Evolutionary conservation across 1,140 invertebrate genomes (phyloP), one percentile per base, ranked within the genome.

Genomic region (Calephelis nemesis): DNA sequence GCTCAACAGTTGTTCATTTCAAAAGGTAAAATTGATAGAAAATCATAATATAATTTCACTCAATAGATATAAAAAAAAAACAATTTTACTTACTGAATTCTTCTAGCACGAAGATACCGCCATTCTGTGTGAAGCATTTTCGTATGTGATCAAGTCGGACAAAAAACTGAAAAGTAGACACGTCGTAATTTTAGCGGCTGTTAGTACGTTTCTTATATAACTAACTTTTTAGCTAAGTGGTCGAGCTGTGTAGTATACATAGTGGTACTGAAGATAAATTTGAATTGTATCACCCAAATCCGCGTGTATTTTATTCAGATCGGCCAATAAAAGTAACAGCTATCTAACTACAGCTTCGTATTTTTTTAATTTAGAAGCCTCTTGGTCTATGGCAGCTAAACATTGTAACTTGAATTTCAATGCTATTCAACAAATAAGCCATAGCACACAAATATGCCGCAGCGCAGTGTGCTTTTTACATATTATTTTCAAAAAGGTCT

Each of bases 91-190:
- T 95, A 99, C 98, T 98, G 93, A 96, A 99, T 95, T 99, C 98
- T 95, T 99, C 99, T 90, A 99, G 95, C 87, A 99, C 96, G 95
- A 99, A 99, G 90, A 99, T 97, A 88, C 97, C 98, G 90, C 98
- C 98, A 93, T 98, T 99, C 92, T 98, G 97, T 69, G 98, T 99
- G 94, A 99, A 99, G 94, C 98, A 99, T 93, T 99, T 99, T 92
- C 98, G 95, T 93, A 99, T 99, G 93, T 99, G 98, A 93, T 98
- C 97, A 93, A 99, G 95, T 91, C 98, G 96, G 92, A 99, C 98
- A 94, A 99, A 99, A 93, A 99, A 99, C 98, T 99, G 95, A 84
- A 98, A 97, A 88, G 87, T 90, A 92, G 40, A 66, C 9, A 19
- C 45, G 47, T 54, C 9, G 11, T 47, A 15, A 13, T 58, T 39